phyloP scores from a whole-genome alignment of 2,888 invertebrate genomes.

The Archips crataeganus region DNA sequence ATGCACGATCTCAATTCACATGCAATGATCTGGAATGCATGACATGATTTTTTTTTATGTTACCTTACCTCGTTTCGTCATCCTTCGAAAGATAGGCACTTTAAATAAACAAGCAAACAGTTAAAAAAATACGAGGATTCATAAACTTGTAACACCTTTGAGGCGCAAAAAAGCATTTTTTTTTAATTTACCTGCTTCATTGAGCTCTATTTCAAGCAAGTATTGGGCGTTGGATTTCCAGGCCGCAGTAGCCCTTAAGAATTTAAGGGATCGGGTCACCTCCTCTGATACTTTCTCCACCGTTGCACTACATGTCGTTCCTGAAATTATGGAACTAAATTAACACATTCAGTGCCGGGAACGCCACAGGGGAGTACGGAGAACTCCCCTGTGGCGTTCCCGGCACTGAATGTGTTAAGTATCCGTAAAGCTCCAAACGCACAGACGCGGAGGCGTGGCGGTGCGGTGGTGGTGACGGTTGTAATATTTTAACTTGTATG shows the following conservation, averaged over 20 bases:
- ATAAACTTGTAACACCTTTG: neutral
- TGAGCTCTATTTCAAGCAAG: constrained; percentile 75
- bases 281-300: constrained; percentile 76
- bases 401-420: too few species aligned
- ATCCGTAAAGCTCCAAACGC: too few species aligned
- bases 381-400: too few species aligned
- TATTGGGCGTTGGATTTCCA: constrained; percentile 81
- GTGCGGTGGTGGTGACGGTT: too few species aligned
- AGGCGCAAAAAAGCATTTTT: neutral
- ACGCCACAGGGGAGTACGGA: too few species aligned
- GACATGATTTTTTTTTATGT: neutral
- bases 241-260: constrained; percentile 71
- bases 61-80: constrained; percentile 27
- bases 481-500: too few species aligned
- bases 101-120: constrained; percentile 19
- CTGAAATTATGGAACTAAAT: constrained; percentile 49
- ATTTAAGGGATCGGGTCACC: constrained; percentile 73
- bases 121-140: neutral
- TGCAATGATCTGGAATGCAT: neutral
- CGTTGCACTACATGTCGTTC: constrained; percentile 55
- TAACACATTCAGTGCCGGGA: too few species aligned
- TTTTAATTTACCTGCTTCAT: constrained; percentile 68
- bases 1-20: neutral
- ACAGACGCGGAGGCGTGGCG: too few species aligned
- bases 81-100: constrained; percentile 37